A percentile compares a stretch with the other conserved stretches of the same genome.
Conservation (phyloP, 2,888 invertebrate genomes). For the Cylloceria caligata region DNA sequence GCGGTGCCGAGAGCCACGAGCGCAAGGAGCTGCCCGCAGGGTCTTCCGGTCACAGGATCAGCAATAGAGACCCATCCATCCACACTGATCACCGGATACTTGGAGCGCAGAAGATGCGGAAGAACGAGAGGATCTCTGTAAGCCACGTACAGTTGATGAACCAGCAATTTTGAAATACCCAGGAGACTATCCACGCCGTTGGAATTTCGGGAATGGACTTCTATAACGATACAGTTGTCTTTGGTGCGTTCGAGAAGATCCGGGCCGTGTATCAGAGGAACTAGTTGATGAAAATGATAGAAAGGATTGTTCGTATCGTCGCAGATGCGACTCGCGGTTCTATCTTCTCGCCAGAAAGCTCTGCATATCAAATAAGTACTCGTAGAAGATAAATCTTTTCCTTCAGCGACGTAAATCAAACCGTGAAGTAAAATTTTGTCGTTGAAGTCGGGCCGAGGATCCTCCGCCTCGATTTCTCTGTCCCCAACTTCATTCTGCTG, state of each 20-base stretch:
- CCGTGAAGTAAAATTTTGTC: slow-evolving; percentile 84
- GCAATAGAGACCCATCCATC: slow-evolving; percentile 87
- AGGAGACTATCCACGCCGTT: slow-evolving; percentile 82
- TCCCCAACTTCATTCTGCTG: slow-evolving; percentile 69
- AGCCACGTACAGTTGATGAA: slow-evolving; percentile 88
- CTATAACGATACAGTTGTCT: slow-evolving; percentile 86
- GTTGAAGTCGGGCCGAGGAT: slow-evolving; percentile 42
- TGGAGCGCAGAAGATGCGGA: slow-evolving; percentile 86
- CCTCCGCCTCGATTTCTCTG: slow-evolving; percentile 68
- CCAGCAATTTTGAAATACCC: slow-evolving; percentile 86
- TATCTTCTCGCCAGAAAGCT: slow-evolving; percentile 85
- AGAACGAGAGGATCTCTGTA: slow-evolving; percentile 86
- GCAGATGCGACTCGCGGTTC: slow-evolving; percentile 83
- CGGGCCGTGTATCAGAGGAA: slow-evolving; percentile 86
- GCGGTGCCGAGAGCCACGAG: slow-evolving; percentile 87
- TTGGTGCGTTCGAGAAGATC: slow-evolving; percentile 86
- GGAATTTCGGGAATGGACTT: slow-evolving; percentile 85
- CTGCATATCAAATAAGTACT: slow-evolving; percentile 85
- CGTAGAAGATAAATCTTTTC: slow-evolving; percentile 82
- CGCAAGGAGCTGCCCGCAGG: slow-evolving; percentile 86
- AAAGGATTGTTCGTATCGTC: slow-evolving; percentile 83
- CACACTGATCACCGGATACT: slow-evolving; percentile 87
- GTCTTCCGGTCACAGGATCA: slow-evolving; percentile 83
- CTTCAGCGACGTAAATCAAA: slow-evolving; percentile 85
- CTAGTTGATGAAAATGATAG: slow-evolving; percentile 86